Conservation (phyloP, 2,113 vertebrate genomes). For the Piprites chloris region DNA sequence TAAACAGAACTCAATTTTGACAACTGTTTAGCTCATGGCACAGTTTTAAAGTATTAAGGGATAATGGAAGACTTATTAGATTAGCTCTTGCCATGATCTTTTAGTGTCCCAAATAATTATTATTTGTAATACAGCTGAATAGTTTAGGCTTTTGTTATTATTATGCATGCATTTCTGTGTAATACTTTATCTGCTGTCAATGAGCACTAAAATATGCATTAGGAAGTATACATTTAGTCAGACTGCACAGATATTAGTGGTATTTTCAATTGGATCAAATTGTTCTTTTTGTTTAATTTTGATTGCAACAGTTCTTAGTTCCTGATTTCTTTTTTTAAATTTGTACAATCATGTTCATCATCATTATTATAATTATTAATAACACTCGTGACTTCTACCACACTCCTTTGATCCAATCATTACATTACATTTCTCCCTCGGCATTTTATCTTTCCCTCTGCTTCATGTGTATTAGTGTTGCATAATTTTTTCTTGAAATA, state of each 20-base stretch:
- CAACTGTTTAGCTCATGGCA: conserved; percentile 72
- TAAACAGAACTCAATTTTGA: conserved; percentile 72
- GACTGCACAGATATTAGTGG: not conserved
- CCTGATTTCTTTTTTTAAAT: not conserved
- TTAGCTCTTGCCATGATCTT: conserved; percentile 74
- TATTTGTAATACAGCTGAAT: conserved; percentile 62
- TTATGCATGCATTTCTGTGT: conserved; percentile 20
- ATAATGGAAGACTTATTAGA: conserved; percentile 79
- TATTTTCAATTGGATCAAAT: not conserved
- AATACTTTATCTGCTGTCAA: conserved; percentile 44
- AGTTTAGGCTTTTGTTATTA: conserved; percentile 49
- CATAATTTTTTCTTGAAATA: not conserved
- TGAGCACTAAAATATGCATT: conserved; percentile 46
- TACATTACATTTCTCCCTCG: not conserved
- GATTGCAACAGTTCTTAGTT: not conserved
- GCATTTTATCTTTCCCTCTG: not conserved
- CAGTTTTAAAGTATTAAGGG: conserved; percentile 74
- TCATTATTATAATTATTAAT: not conserved
- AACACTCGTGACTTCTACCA: not conserved
- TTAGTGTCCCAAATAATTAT: conserved; percentile 75
- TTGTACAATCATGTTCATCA: not conserved
- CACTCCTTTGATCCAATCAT: conserved; percentile 1
- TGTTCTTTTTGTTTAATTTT: not conserved
- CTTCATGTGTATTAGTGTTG: not conserved
- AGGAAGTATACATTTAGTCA: conserved; percentile 21